Percentiles rank a stretch among this genome's conserved stretches.
These are phyloP conservation scores for Acromyrmex heyeri DNA, from an alignment of 1,140 invertebrate genomes.

Conservation along the genomic window DNA sequence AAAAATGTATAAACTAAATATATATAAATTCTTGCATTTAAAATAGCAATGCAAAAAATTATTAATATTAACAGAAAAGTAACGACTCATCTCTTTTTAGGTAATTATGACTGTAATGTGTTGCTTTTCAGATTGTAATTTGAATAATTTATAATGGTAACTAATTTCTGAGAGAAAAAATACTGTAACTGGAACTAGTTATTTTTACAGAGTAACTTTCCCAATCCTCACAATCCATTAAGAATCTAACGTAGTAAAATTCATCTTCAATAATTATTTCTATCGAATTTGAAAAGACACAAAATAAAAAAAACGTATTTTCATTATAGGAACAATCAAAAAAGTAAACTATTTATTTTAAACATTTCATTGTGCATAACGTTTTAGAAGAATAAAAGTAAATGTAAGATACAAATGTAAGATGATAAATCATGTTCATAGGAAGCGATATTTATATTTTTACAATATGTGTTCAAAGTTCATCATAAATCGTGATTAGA, in stretches of 20 bases:
- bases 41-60: too few species aligned
- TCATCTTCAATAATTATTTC: background rate
- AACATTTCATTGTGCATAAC: background rate
- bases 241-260: background rate
- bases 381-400: background rate
- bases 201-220: too few species aligned
- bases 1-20: too few species aligned
- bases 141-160: too few species aligned
- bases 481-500: background rate
- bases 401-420: background rate
- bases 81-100: too few species aligned
- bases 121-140: too few species aligned
- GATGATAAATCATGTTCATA: background rate
- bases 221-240: background rate
- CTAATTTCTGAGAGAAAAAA: too few species aligned
- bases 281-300: background rate
- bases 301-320: background rate
- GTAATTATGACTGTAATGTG: too few species aligned
- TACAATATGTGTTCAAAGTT: background rate
- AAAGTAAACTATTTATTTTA: conserved; percentile 12
- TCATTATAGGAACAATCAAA: background rate
- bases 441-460: background rate
- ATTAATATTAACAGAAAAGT: too few species aligned
- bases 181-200: too few species aligned
- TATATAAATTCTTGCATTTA: too few species aligned